Evolutionary conservation across 2,113 vertebrate genomes (phyloP).

Genomic region (Candoia aspera): DNA sequence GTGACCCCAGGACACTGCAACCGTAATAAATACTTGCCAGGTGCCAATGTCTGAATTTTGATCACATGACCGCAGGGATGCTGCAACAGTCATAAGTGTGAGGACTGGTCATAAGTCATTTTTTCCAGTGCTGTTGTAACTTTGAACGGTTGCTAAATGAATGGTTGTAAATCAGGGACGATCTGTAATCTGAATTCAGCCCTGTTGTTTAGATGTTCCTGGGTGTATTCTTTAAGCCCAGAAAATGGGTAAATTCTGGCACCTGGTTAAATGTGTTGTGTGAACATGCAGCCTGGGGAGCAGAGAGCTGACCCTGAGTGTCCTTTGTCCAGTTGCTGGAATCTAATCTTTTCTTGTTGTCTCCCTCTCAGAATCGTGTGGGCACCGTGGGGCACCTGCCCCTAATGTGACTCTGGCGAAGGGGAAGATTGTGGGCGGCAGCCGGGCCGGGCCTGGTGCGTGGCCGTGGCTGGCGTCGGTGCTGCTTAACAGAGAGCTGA

Average conservation of each 20-base stretch:
- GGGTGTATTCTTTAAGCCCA: not conserved
- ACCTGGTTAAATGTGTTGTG: not conserved
- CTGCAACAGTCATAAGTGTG: too few species aligned
- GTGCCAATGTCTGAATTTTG: too few species aligned
- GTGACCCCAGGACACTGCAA: too few species aligned
- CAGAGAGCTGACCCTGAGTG: not conserved
- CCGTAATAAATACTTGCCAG: too few species aligned
- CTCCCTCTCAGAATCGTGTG: slow-evolving; percentile 76
- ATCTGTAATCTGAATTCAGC: too few species aligned
- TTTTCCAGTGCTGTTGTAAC: too few species aligned
- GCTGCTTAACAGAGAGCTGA: slow-evolving; percentile 84
- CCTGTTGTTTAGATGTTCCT: too few species aligned
- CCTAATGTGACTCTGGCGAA: slow-evolving; percentile 75
- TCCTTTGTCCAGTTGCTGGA: not conserved
- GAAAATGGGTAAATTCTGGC: not conserved
- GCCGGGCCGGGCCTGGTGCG: slow-evolving; percentile 77
- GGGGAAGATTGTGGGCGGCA: slow-evolving; percentile 87
- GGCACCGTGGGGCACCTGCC: slow-evolving; percentile 64
- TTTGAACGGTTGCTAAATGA: too few species aligned
- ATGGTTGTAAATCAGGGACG: too few species aligned
- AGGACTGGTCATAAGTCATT: too few species aligned
- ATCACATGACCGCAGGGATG: too few species aligned
- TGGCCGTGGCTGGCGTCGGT: slow-evolving; percentile 96
- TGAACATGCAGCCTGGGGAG: not conserved
- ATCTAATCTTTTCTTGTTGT: not conserved